Percentiles rank a stretch among this genome's conserved stretches.
These are phyloP conservation scores for Dasypogon diadema DNA, from an alignment of 2,888 invertebrate genomes.

Conservation along the genomic window DNA sequence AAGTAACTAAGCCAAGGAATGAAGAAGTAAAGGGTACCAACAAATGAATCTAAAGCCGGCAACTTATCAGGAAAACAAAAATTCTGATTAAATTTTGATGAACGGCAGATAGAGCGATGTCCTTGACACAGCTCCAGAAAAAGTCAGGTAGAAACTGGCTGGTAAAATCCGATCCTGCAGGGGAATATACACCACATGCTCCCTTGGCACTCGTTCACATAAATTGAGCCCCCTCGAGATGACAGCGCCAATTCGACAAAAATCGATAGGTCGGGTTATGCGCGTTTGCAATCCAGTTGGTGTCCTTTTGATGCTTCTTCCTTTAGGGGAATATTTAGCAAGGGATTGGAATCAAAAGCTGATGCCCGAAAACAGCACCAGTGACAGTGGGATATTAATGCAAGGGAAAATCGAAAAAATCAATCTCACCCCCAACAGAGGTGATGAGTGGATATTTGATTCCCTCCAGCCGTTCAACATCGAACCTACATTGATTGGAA, in stretches of 20 bases:
- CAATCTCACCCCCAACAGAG: conserved; percentile 5
- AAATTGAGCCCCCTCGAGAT: conserved; percentile 7
- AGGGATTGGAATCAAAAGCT: neutral
- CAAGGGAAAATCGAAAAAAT: conserved; percentile 12
- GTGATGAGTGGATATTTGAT: conserved; percentile 43
- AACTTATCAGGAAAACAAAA: conserved; percentile 12
- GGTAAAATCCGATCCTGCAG: neutral
- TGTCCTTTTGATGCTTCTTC: neutral
- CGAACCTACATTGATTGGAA: conserved; percentile 19
- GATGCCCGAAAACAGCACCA: neutral
- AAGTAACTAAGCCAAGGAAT: conserved; percentile 8
- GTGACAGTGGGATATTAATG: conserved; percentile 20
- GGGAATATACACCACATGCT: conserved; percentile 12
- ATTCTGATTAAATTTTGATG: conserved; percentile 41
- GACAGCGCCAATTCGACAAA: conserved; percentile 39
- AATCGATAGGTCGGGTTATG: conserved; percentile 44
- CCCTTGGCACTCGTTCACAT: neutral
- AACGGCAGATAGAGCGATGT: conserved; percentile 11
- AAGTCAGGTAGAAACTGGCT: conserved; percentile 31
- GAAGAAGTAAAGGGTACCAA: neutral
- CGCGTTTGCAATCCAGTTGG: neutral
- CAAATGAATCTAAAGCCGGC: neutral
- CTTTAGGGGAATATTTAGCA: neutral
- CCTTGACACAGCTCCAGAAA: conserved; percentile 29
- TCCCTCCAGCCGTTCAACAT: neutral